These are phyloP conservation scores for Linyphia triangularis DNA, from an alignment of 2,888 invertebrate species.

Conservation along the genomic window DNA sequence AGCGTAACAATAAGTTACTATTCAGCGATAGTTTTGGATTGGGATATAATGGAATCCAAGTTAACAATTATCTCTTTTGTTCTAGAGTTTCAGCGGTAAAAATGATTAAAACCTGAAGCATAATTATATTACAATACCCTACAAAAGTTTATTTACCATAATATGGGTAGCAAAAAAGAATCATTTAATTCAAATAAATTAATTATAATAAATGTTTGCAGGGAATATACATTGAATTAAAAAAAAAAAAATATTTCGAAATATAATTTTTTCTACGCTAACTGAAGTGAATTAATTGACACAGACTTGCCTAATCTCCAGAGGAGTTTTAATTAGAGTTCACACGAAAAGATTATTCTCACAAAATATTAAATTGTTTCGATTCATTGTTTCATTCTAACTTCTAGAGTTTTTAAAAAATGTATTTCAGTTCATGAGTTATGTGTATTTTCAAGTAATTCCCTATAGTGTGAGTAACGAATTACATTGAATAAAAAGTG, in stretches of 20 bases:
- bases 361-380: background rate
- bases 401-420: background rate
- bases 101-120: background rate
- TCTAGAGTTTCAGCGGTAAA: background rate
- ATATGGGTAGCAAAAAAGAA: conserved; percentile 8
- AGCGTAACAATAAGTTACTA: background rate
- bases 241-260: background rate
- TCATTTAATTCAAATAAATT: background rate
- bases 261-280: background rate
- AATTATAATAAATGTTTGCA: conserved; percentile 27
- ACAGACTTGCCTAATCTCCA: background rate
- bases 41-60: background rate
- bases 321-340: background rate
- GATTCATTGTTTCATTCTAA: background rate
- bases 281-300: background rate
- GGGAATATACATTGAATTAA: too few species aligned
- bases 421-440: too few species aligned
- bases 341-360: background rate
- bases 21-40: conserved; percentile 1
- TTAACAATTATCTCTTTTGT: conserved; percentile 34
- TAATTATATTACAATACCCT: conserved; percentile 21
- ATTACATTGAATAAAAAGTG: too few species aligned
- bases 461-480: too few species aligned
- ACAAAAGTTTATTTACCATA: background rate
- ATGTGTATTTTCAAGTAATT: too few species aligned